Evolutionary conservation across 2,888 invertebrate genomes (phyloP).

Genomic region (Lasioglossum malachurum): DNA sequence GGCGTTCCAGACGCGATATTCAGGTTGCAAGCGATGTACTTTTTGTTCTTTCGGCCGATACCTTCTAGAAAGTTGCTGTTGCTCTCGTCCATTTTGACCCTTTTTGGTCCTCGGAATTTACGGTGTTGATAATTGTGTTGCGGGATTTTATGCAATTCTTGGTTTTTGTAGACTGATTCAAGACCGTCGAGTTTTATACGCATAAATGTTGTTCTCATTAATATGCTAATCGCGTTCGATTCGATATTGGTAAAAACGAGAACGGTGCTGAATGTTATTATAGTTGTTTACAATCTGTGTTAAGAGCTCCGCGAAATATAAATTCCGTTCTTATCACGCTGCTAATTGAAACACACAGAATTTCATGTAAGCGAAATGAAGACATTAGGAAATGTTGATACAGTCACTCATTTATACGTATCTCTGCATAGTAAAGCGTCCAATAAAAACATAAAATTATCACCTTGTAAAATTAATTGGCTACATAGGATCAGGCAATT

Average conservation of each 20-base stretch:
- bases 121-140: not conserved
- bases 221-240: not conserved
- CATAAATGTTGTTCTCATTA: not conserved
- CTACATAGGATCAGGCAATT: no score
- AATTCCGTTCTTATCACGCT: not conserved
- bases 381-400: not conserved
- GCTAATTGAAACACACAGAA: not conserved
- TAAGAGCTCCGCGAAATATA: not conserved
- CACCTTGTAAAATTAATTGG: no score
- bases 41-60: not conserved
- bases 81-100: not conserved
- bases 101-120: not conserved
- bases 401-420: not conserved
- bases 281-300: not conserved
- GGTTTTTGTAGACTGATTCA: not conserved
- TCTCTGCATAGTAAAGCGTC: not conserved
- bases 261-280: not conserved
- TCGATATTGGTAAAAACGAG: not conserved
- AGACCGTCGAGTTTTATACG: not conserved
- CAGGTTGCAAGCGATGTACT: not conserved
- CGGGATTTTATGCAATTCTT: not conserved
- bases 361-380: not conserved
- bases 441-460: not conserved
- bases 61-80: conserved; percentile 8
- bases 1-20: not conserved